Conservation (phyloP, 1,140 invertebrate species). For the Drosophila teissieri region DNA sequence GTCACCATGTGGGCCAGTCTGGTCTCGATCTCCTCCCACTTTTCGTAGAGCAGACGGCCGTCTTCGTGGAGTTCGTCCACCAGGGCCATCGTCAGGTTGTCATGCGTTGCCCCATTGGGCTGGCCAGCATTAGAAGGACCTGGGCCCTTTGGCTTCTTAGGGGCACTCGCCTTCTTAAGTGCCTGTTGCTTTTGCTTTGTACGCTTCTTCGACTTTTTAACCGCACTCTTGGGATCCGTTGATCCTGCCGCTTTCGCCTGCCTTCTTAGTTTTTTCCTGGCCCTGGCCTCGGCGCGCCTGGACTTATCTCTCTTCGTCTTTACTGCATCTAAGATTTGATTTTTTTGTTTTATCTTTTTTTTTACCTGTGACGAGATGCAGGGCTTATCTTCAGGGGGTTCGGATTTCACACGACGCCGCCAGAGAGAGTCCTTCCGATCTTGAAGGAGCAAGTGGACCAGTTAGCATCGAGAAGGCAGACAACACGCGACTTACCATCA, state of each 20-base stretch:
- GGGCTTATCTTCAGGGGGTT: neutral
- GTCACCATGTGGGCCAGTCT: conserved; percentile 2
- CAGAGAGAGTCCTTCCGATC: neutral
- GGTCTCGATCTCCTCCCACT: conserved; percentile 5
- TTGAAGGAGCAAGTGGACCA: neutral
- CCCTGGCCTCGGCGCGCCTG: neutral
- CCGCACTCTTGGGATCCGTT: too few relatives aligned
- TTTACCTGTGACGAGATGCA: neutral
- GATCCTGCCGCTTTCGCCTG: neutral
- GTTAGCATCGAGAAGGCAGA: neutral
- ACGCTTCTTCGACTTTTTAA: neutral
- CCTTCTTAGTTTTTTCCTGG: neutral
- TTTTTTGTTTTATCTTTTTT: neutral
- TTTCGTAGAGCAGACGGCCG: neutral
- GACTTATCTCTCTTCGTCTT: neutral
- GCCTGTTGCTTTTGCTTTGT: neutral
- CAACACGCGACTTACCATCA: neutral
- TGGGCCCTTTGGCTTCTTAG: neutral
- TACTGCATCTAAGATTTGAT: too few relatives aligned
- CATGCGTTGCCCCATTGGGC: neutral
- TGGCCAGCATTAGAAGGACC: too few relatives aligned
- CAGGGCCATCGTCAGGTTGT: neutral
- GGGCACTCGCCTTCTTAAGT: neutral
- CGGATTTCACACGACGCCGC: neutral
- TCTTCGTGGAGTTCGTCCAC: conserved; percentile 1